Conservation (phyloP, 2,888 invertebrate genomes). For the Napeogenes inachia region DNA sequence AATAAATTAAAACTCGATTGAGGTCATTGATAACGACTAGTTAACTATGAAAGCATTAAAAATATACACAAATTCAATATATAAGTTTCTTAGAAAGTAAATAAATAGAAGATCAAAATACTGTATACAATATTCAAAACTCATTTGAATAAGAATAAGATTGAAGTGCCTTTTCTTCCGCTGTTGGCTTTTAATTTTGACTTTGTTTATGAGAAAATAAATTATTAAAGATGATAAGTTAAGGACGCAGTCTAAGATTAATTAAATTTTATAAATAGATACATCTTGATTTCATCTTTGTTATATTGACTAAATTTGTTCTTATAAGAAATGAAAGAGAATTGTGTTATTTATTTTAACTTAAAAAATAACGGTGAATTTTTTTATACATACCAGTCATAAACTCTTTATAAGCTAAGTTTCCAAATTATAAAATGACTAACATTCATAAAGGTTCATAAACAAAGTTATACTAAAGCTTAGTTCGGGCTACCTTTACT, state of each 20-base stretch:
- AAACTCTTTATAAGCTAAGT: too few relatives aligned
- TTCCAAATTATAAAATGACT: too few relatives aligned
- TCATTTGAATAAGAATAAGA: conserved; percentile 71
- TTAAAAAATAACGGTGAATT: too few relatives aligned
- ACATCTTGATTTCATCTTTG: too few relatives aligned
- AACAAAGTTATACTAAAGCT: conserved; percentile 1
- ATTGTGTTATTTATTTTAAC: too few relatives aligned
- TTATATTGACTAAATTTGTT: too few relatives aligned
- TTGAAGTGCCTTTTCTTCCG: conserved; percentile 46
- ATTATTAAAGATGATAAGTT: conserved; percentile 43
- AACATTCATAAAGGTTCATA: too few relatives aligned
- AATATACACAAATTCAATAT: background rate
- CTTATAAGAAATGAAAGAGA: too few relatives aligned
- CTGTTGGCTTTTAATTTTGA: conserved; percentile 66
- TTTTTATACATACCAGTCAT: too few relatives aligned
- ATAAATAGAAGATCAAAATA: conserved; percentile 53
- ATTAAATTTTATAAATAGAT: background rate
- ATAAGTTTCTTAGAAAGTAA: conserved; percentile 1
- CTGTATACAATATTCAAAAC: conserved; percentile 58
- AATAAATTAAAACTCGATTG: too few relatives aligned
- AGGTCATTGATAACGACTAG: too few relatives aligned
- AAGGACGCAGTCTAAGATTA: conserved; percentile 9
- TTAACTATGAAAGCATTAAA: too few relatives aligned
- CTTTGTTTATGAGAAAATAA: conserved; percentile 65
- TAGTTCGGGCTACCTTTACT: conserved; percentile 41